Evolutionary conservation across 2,888 invertebrate species (phyloP), one percentile per base, ranked within the genome.

Genomic region (Scaptomyza parva): DNA sequence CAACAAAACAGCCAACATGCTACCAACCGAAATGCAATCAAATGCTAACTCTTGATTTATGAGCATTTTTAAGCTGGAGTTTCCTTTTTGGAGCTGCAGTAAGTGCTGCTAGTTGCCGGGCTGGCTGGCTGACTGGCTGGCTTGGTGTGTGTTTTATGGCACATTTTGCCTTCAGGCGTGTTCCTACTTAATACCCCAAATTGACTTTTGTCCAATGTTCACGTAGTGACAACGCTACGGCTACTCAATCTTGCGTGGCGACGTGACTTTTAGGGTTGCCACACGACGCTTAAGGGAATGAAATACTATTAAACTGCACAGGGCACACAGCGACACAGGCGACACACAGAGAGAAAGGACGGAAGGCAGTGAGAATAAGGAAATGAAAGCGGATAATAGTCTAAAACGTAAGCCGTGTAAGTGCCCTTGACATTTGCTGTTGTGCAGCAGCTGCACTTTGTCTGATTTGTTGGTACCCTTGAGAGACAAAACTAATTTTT

Each of bases 11-110:
- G 37, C 2, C 18, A 18, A 6, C 18, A n/a, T n/a, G 35, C 43
- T 55, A 60, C 47, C 41, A 52, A 24, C 28, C 54, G 43, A 68
- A 87, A 76, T 70, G 86, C 86, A 86, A 87, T 85, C 72, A 85
- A 76, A 72, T 65, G 62, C 60, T 50, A 62, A 61, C 60, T 52
- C 51, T 64, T 86, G 80, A 82, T 82, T 82, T 82, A 82, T 73
- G 74, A 50, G 62, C 67, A 54, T 45, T 61, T 53, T 44, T 24
- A 7, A 18, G 52, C 55, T 52, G 17, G 41, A 18, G 18, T 59
- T 47, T 26, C 35, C 18, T 24, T 43, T 51, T 54, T 30, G 22
- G 20, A 37, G 45, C 72, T 69, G 82, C 78, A 78, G n/a, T 51
- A 35, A 70, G 74, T 63, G 48, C 43, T 35, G 14, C n/a, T n/a